Base-by-base conservation (phyloP, 2,113 vertebrate genomes). In the Seriola quinqueradiata region DNA sequence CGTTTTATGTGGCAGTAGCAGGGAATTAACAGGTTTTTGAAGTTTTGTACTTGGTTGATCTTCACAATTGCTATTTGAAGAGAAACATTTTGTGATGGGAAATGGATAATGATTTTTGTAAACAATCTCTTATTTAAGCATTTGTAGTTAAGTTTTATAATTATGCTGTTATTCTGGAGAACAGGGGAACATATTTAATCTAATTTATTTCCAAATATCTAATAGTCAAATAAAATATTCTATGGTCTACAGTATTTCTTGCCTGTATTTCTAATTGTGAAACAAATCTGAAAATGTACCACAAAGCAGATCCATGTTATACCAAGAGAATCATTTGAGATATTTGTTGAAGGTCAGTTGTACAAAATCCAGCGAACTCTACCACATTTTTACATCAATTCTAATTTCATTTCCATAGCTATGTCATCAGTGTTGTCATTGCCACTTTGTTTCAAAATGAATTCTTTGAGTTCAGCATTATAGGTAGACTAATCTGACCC, bases 171-270 rank as follows among this genome's bases (percentile, higher is more conserved):
- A 65, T 57, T 87, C 44, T 78, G 77, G 63, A 61, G 36, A 85
- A 76, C 14, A 14, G 59, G 70, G 79, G 46, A 34, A 87, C 11
- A 55, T 89, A 91, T 92, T 91, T 92, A 87, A 92, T 87, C 40
- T 91, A 89, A 94, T 89, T 93, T 92, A 93, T 91, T 90, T 87
- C 42, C 34, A 90, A 76, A 77, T 32, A 46, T 84, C 34, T 66
- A 82, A 76, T 12, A 50, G 12, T 77, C 13, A 50, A 84, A 88
- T 77, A 77, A 87, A 89, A 77, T 79, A 57, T 57, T 79, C 64
- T 84, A 75, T 34, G 59, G 82, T 70, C 19, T 21, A 48, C 14
- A 1, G 12, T 46, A 12, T 64, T 70, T 55, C 21, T 75, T 67
- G 25, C 16, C 14, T 25, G 7, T 5, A 17, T 69, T 72, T 67